Evolutionary conservation across 1,140 invertebrate genomes (phyloP), one percentile per base, ranked within the genome.

Genomic region (Adelges cooleyi): DNA sequence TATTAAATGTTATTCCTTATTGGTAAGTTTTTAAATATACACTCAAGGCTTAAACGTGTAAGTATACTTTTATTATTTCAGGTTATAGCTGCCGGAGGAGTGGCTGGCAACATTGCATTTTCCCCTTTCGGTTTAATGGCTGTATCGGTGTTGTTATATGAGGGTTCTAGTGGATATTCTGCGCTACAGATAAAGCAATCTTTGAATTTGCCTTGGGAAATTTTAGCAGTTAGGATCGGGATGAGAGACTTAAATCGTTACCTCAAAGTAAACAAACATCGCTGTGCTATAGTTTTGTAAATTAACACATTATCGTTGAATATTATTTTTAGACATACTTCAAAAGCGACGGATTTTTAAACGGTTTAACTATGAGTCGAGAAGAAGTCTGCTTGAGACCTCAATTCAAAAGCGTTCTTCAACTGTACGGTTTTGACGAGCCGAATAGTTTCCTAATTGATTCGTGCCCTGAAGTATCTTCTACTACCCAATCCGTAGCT

Each of bases 81-180:
- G 73, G 69, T 66, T 70, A 73, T 69, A 72, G 74, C 69, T 69
- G 71, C 70, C 52, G 71, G 65, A 17, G 38, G 23, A 56, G 51
- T 66, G 80, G 84, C 70, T 79, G 86, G 88, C 71, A 90, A 90
- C 71, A 83, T 89, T n/a, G 87, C 86, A 8, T 87, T 89, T 73
- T 90, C 87, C 1, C 87, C 88, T 3, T 87, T 87, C 33, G 86
- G 87, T 1, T 73, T 87, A 59, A 82, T 84, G 69, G 87, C 86
- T 68, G 85, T 90, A 10, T 74, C 89, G 42, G 80, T 86, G 20
- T 85, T 87, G 0, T 74, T 90, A 11, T 86, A 83, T 70, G 88
- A 90, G 73, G 88, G 87, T 23, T 79, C 86, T 0, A 76, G 81
- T 23, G 85, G 85, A 20, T 77, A 80, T 50, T 83, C 85, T 17